Evolutionary conservation across 2,888 invertebrate genomes (phyloP).

Genomic region (Dascillus cervinus): DNA sequence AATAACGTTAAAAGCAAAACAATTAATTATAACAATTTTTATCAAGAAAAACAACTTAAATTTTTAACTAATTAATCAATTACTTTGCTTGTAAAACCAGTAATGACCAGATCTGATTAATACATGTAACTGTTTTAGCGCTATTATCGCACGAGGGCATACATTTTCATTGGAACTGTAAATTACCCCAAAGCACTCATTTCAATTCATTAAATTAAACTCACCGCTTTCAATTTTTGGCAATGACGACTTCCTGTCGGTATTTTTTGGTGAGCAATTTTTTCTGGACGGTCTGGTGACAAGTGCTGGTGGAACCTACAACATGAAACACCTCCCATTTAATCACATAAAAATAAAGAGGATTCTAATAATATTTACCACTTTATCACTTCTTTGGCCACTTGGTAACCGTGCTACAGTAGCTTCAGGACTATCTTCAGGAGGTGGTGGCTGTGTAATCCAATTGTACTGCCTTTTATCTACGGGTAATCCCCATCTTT

Average conservation of each 20-base stretch:
- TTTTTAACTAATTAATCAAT: neutral
- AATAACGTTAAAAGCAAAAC: neutral
- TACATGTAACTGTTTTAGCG: too few relatives aligned
- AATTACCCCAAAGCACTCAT: too few relatives aligned
- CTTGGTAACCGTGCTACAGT: constrained; percentile 76
- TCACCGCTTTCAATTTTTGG: constrained; percentile 37
- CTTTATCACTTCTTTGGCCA: constrained; percentile 76
- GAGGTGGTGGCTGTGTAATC: constrained; percentile 88
- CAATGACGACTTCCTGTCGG: constrained; percentile 32
- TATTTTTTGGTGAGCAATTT: constrained; percentile 57
- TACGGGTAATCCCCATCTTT: constrained; percentile 81
- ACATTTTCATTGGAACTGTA: too few relatives aligned
- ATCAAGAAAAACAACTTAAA: neutral
- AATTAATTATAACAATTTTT: neutral
- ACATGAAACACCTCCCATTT: constrained; percentile 4
- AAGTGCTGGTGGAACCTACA: constrained; percentile 48
- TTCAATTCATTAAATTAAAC: too few relatives aligned
- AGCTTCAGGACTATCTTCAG: constrained; percentile 82
- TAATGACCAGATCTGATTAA: too few relatives aligned
- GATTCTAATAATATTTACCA: constrained; percentile 42
- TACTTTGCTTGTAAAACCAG: too few relatives aligned
- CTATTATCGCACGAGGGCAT: too few relatives aligned
- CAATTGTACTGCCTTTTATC: constrained; percentile 91
- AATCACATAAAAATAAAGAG: neutral
- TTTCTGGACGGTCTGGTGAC: constrained; percentile 53